phyloP scores from a whole-genome alignment of 1,140 invertebrate genomes.

The Cataglyphis hispanica region DNA sequence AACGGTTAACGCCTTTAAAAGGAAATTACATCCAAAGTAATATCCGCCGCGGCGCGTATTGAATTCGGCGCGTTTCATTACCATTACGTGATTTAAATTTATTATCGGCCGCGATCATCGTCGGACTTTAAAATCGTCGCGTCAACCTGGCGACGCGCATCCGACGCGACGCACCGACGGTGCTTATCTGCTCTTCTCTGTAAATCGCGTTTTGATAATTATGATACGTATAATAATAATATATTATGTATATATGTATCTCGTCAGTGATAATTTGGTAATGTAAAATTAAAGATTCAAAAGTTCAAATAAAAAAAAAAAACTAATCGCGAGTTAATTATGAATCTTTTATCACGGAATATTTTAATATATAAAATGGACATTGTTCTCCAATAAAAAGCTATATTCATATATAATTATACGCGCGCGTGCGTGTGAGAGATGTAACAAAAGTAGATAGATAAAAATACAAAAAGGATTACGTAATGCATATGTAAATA shows the following conservation, averaged over 20 bases:
- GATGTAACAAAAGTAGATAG: neutral
- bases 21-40: constrained; percentile 63
- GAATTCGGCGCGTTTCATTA: constrained; percentile 60
- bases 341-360: neutral
- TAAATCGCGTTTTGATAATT: constrained; percentile 31
- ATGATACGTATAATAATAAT: constrained; percentile 23
- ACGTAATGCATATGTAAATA: neutral
- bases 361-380: neutral
- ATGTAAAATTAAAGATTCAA: constrained; percentile 24
- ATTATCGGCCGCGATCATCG: constrained; percentile 57
- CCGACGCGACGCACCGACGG: constrained; percentile 55
- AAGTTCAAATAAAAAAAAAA: constrained; percentile 19
- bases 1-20: constrained; percentile 61
- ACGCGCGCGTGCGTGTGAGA: too few species aligned
- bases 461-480: neutral
- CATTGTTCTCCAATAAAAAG: neutral
- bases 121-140: constrained; percentile 58
- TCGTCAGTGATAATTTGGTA: constrained; percentile 16
- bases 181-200: constrained; percentile 55
- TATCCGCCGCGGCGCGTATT: constrained; percentile 54
- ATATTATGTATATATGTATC: neutral
- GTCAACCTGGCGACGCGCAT: constrained; percentile 59
- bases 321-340: constrained; percentile 24
- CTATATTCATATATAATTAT: neutral
- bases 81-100: constrained; percentile 63